phyloP scores from a whole-genome alignment of 2,797 vertebrate species.

The Distichodus sexfasciatus region DNA sequence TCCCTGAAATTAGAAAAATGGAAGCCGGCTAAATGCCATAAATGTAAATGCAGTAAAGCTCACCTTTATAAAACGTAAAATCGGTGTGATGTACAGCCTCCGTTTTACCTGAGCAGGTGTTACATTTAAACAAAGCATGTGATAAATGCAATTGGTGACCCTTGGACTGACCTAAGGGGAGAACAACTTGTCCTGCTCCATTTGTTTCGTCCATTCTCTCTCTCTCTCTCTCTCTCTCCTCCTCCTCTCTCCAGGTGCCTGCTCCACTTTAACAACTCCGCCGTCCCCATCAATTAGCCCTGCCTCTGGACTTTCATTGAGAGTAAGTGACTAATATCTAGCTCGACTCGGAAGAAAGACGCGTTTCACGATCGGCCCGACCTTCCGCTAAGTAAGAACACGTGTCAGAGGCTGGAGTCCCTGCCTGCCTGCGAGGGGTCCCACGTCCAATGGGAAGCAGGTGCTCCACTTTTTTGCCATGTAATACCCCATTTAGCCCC shows the following conservation, averaged over 20 bases:
- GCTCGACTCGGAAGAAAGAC: constrained; percentile 84
- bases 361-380: constrained; percentile 88
- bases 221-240: background rate
- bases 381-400: constrained; percentile 91
- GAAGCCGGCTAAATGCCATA: too few relatives aligned
- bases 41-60: background rate
- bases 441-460: constrained; percentile 92
- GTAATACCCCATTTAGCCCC: constrained; percentile 92
- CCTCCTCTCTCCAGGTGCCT: constrained; percentile 53
- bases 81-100: constrained; percentile 21
- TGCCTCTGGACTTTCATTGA: constrained; percentile 76
- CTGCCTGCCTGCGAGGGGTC: constrained; percentile 86
- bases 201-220: too few relatives aligned
- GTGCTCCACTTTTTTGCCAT: constrained; percentile 86
- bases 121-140: background rate
- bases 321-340: constrained; percentile 84
- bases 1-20: too few relatives aligned
- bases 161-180: constrained; percentile 6
- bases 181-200: background rate
- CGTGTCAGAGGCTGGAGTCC: constrained; percentile 78
- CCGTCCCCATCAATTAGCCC: constrained; percentile 76
- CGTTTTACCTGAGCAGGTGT: constrained; percentile 22
- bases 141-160: background rate
- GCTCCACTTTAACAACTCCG: constrained; percentile 64
- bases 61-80: constrained; percentile 3